Percentiles rank a stretch among this genome's conserved stretches.
Evolutionary conservation across 2,797 vertebrate genomes (phyloP).

Genomic region (Vireo griseus): DNA sequence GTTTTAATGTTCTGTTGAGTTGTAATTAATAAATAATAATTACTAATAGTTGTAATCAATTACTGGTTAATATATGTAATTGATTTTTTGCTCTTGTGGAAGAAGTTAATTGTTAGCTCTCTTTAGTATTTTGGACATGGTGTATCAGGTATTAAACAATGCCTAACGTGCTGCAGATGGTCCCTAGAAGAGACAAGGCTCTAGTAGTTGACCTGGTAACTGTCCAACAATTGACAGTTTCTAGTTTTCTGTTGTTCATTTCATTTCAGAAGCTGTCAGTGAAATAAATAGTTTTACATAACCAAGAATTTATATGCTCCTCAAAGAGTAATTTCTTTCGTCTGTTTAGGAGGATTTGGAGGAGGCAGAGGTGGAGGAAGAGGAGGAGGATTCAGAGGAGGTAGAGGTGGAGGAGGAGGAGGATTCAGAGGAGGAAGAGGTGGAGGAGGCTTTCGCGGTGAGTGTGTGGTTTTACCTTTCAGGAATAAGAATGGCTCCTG

Average conservation of each 20-base stretch:
- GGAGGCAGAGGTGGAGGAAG: constrained; percentile 82
- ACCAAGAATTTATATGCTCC: background rate
- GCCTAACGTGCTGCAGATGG: background rate
- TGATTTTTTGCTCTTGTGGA: background rate
- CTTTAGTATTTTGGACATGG: background rate
- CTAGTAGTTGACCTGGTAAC: background rate
- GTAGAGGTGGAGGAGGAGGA: constrained; percentile 78
- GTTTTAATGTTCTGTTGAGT: background rate
- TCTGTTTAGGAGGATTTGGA: constrained; percentile 84
- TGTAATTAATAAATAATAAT: background rate
- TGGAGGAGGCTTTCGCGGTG: constrained; percentile 89
- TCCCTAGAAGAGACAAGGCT: background rate
- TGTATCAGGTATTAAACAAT: background rate
- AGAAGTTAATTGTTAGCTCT: background rate
- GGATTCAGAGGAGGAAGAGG: constrained; percentile 90
- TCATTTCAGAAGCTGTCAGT: background rate
- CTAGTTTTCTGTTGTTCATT: background rate
- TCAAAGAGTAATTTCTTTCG: background rate
- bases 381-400: constrained; percentile 80
- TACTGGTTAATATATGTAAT: background rate
- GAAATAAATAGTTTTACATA: background rate
- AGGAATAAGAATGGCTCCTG: background rate
- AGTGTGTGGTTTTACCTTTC: background rate
- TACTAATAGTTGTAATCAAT: background rate
- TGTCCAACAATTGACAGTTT: background rate